Percentiles rank a stretch among this genome's conserved stretches.
These are phyloP conservation scores for Catharus fuscescens DNA, from an alignment of 2,113 vertebrate genomes.

Conservation along the genomic window DNA sequence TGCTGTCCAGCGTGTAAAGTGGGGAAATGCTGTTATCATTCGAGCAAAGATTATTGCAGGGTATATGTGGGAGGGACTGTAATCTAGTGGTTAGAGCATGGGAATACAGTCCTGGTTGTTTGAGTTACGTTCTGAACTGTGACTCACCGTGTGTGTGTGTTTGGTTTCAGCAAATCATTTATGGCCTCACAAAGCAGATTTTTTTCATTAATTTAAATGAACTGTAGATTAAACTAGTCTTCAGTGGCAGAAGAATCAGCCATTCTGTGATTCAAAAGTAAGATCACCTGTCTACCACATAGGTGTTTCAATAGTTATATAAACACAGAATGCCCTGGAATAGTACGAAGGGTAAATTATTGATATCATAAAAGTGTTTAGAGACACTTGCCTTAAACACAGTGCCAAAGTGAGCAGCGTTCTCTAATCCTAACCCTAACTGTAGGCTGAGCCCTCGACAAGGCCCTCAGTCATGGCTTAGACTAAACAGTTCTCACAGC, in stretches of 20 bases:
- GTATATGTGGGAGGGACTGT: slow-evolving; percentile 50
- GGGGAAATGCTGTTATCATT: slow-evolving; percentile 48
- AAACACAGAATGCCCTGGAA: background rate
- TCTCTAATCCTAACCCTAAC: slow-evolving; percentile 12
- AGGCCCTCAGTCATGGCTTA: background rate
- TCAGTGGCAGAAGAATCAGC: background rate
- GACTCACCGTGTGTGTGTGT: slow-evolving; percentile 18
- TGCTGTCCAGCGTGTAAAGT: slow-evolving; percentile 25
- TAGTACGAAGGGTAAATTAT: background rate
- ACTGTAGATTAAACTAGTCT: slow-evolving; percentile 3
- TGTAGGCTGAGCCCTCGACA: background rate
- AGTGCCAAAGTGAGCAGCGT: background rate
- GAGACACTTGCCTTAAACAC: slow-evolving; percentile 23
- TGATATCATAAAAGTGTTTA: slow-evolving; percentile 10
- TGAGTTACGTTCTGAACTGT: slow-evolving; percentile 24
- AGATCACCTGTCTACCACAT: background rate
- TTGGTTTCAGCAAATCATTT: slow-evolving; percentile 49
- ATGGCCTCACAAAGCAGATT: slow-evolving; percentile 38
- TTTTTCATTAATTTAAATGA: slow-evolving; percentile 39
- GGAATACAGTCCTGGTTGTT: slow-evolving; percentile 36
- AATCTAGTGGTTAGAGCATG: slow-evolving; percentile 49
- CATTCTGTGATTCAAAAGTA: background rate
- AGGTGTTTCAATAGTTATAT: slow-evolving; percentile 12
- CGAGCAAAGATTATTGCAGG: slow-evolving; percentile 48
- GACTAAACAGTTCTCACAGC: background rate